These are phyloP conservation scores for Scaptodrosophila lebanonensis DNA, from an alignment of 1,140 invertebrate species.

Conservation along the genomic window DNA sequence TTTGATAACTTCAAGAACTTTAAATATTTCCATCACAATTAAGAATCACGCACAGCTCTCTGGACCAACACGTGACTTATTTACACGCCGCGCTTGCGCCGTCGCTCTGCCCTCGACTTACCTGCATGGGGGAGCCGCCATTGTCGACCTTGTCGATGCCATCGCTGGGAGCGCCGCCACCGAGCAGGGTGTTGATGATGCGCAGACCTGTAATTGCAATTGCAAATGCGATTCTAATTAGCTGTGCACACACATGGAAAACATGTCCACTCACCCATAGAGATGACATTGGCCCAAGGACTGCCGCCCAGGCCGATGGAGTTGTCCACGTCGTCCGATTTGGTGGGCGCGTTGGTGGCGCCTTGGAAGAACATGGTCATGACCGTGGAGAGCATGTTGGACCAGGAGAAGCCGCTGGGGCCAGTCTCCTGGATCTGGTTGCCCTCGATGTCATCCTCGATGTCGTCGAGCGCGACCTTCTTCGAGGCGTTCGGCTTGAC, in stretches of 20 bases:
- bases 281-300: conserved; percentile 91
- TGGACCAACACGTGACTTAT: too few relatives aligned
- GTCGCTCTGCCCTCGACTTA: conserved; percentile 77
- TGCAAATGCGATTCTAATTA: neutral
- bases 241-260: neutral
- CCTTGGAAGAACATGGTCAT: conserved; percentile 90
- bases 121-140: conserved; percentile 89
- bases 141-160: conserved; percentile 94
- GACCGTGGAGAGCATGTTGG: conserved; percentile 85
- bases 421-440: conserved; percentile 85
- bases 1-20: too few relatives aligned
- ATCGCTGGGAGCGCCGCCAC: conserved; percentile 84
- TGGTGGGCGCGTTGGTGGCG: conserved; percentile 84
- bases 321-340: conserved; percentile 86
- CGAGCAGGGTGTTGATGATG: conserved; percentile 88
- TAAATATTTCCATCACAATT: too few relatives aligned
- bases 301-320: conserved; percentile 83
- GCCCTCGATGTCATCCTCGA: conserved; percentile 86
- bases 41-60: too few relatives aligned
- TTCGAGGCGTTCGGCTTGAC: conserved; percentile 92
- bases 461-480: conserved; percentile 88
- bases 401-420: conserved; percentile 88
- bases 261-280: conserved; percentile 79
- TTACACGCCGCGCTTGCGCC: too few relatives aligned
- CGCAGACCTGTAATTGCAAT: conserved; percentile 81